Evolutionary conservation across 2,113 vertebrate species (phyloP), one percentile per base, ranked within the genome.

Genomic region (Pygoscelis antarcticus): DNA sequence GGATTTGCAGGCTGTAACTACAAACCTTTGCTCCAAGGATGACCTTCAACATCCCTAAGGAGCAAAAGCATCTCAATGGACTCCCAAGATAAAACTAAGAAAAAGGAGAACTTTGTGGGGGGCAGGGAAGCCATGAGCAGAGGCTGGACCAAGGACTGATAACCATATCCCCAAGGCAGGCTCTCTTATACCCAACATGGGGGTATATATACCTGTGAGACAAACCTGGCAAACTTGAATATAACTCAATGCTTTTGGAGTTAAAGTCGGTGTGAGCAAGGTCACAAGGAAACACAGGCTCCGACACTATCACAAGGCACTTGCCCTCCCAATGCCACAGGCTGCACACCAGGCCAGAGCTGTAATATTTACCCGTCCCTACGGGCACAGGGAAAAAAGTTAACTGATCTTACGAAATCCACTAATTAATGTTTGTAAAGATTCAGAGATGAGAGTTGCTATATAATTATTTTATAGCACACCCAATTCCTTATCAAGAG

Each of bases 361-460:
- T 93, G 44, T 4, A 12, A 65, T 55, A 46, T 64, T 93, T 65
- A 11, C 65, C 46, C 64, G 87, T 89, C 95, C 96, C 95, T 83
- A 40, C 10, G 4, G 96, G 93, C 87, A 94, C 20, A 2, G 78
- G 78, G 66, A 91, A 96, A 76, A 60, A 0, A 79, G 42, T 36
- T 52, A 77, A 61, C 84, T 74, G 84, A 42, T n/a, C 52, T 93
- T 79, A 40, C 15, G 90, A 87, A 90, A 94, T n/a, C 87, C 8
- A 4, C 58, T 93, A 75, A 93, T 93, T 92, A 77, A 83, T 42
- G 84, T 69, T 38, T 80, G 66, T 58, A 74, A 93, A 61, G 81
- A 93, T 61, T 4, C 58, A 7, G 3, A 96, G 89, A 49, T 47
- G 62, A 85, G 81, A 96, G 74, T 11, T 6, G 2, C 93, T 61